Conservation (phyloP, 2,888 invertebrate genomes). For the Margaritifera margaritifera region DNA sequence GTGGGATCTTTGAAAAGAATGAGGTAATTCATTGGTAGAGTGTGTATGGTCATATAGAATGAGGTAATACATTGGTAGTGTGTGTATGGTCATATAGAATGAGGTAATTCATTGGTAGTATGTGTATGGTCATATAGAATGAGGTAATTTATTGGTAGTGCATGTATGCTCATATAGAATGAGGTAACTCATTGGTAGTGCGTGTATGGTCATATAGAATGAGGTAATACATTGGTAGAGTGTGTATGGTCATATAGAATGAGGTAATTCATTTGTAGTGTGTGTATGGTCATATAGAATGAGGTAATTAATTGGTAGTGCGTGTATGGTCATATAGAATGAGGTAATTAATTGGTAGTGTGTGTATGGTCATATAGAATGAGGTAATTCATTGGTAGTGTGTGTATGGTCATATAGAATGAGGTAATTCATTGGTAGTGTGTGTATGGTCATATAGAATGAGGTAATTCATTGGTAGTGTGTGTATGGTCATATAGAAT, state of each 20-base stretch:
- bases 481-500: not conserved
- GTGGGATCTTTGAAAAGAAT: conserved; percentile 52
- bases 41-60: not conserved
- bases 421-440: conserved; percentile 44
- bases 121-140: not conserved
- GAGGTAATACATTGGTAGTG: conserved; percentile 44
- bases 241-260: not conserved
- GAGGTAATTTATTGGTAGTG: conserved; percentile 44
- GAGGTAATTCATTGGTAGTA: conserved; percentile 44
- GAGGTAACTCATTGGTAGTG: conserved; percentile 44
- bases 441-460: not conserved
- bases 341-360: conserved; percentile 44
- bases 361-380: not conserved
- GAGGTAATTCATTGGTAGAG: conserved; percentile 44
- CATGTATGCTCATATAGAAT: not conserved
- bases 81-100: not conserved
- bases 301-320: conserved; percentile 44
- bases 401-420: not conserved
- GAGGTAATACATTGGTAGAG: conserved; percentile 44
- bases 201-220: not conserved
- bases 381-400: conserved; percentile 44
- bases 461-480: conserved; percentile 44
- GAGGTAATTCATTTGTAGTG: conserved; percentile 45
- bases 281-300: not conserved
- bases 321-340: not conserved